phyloP scores from a whole-genome alignment of 2,888 invertebrate species.

The Subacronicta megacephala region DNA sequence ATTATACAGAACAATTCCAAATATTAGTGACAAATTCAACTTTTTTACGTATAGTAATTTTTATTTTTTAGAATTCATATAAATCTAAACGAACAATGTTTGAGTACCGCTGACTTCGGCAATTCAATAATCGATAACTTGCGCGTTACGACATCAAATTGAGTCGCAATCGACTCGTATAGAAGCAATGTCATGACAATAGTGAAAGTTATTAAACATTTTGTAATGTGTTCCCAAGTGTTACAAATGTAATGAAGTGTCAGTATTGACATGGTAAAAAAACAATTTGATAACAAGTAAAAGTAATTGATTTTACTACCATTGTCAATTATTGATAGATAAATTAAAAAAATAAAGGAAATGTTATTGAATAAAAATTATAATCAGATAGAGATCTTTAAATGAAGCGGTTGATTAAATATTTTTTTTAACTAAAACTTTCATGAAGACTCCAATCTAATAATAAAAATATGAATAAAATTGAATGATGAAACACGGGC shows the following conservation, averaged over 20 bases:
- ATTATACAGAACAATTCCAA: too few species aligned
- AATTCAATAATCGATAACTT: slow-evolving; percentile 22
- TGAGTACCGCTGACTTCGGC: neutral
- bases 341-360: neutral
- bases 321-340: slow-evolving; percentile 21
- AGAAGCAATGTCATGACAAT: slow-evolving; percentile 52
- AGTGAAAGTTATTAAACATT: slow-evolving; percentile 56
- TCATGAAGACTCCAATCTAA: too few species aligned
- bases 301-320: slow-evolving; percentile 33
- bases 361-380: neutral
- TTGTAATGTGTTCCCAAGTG: slow-evolving; percentile 46
- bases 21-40: too few species aligned
- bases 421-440: too few species aligned
- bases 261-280: slow-evolving; percentile 39
- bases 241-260: slow-evolving; percentile 42
- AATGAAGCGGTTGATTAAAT: neutral
- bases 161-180: slow-evolving; percentile 43
- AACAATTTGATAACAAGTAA: slow-evolving; percentile 23
- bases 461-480: too few species aligned
- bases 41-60: too few species aligned
- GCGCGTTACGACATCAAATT: slow-evolving; percentile 35
- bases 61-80: neutral
- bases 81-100: neutral
- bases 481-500: too few species aligned
- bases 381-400: too few species aligned